These are phyloP conservation scores for Lasioglossum villosulum DNA, from an alignment of 2,888 invertebrate genomes.

Conservation along the genomic window DNA sequence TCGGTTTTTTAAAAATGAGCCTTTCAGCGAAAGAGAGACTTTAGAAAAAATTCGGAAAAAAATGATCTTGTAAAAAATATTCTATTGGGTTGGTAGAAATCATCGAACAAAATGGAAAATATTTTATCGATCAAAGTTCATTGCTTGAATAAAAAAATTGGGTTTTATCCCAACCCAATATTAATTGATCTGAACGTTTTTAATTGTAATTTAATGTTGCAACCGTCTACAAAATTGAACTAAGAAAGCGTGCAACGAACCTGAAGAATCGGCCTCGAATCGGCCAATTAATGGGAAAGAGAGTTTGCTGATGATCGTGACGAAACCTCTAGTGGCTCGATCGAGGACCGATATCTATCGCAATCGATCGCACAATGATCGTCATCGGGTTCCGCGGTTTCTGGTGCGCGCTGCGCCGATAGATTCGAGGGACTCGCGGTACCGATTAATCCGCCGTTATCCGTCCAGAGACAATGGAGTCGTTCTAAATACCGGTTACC, in stretches of 20 bases:
- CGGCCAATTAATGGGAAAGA: not conserved
- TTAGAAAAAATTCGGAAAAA: no score
- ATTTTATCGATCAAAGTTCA: no score
- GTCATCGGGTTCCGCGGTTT: constrained; percentile 37
- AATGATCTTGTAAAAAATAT: no score
- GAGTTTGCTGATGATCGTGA: constrained; percentile 33
- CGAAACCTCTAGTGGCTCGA: constrained; percentile 55
- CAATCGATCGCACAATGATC: constrained; percentile 53
- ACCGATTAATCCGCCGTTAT: constrained; percentile 69
- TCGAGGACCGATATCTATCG: constrained; percentile 56
- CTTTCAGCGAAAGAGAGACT: no score
- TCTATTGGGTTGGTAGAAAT: no score
- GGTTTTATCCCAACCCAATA: no score
- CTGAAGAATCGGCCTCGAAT: not conserved
- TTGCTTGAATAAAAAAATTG: no score
- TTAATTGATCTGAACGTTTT: no score
- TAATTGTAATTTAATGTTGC: no score
- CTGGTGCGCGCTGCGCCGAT: not conserved
- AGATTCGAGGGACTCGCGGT: constrained; percentile 50
- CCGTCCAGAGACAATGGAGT: constrained; percentile 71
- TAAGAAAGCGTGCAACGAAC: not conserved
- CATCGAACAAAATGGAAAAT: no score
- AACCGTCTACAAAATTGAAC: no score
- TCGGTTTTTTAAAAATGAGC: not conserved
- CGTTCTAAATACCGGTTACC: constrained; percentile 75